These are phyloP conservation scores for Ctenicera cuprea DNA, from an alignment of 2,888 invertebrate species.

Conservation along the genomic window DNA sequence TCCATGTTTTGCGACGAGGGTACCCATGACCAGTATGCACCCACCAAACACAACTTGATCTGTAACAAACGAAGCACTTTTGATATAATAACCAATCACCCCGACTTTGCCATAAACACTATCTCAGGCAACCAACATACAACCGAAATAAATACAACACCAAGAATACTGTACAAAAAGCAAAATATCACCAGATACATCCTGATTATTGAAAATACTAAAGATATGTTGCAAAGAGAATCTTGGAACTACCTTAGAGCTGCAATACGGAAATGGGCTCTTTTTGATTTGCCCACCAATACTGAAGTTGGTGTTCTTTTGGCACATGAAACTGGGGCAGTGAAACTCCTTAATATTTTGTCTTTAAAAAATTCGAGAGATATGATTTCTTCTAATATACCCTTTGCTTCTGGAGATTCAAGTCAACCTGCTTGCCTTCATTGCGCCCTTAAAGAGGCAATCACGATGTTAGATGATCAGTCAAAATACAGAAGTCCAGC, in stretches of 20 bases:
- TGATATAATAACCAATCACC: slow-evolving; percentile 76
- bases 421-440: slow-evolving; percentile 73
- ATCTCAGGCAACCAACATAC: slow-evolving; percentile 60
- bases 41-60: slow-evolving; percentile 80
- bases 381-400: slow-evolving; percentile 72
- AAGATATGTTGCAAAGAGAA: slow-evolving; percentile 76
- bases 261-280: slow-evolving; percentile 77
- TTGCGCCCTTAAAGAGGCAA: slow-evolving; percentile 71
- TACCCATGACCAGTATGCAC: slow-evolving; percentile 78
- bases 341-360: slow-evolving; percentile 67
- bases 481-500: slow-evolving; percentile 72
- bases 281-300: slow-evolving; percentile 74
- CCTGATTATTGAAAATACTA: slow-evolving; percentile 76
- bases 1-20: slow-evolving; percentile 78
- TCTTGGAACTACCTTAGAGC: slow-evolving; percentile 77
- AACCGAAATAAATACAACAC: slow-evolving; percentile 71
- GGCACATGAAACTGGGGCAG: slow-evolving; percentile 70
- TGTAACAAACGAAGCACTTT: slow-evolving; percentile 77
- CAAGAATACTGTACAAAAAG: slow-evolving; percentile 74
- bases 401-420: slow-evolving; percentile 74
- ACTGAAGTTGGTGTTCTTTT: slow-evolving; percentile 75
- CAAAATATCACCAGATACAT: slow-evolving; percentile 75
- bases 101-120: slow-evolving; percentile 72
- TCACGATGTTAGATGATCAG: slow-evolving; percentile 73
- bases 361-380: slow-evolving; percentile 69